phyloP scores from a whole-genome alignment of 2,113 vertebrate genomes.

The Brachyistius frenatus region DNA sequence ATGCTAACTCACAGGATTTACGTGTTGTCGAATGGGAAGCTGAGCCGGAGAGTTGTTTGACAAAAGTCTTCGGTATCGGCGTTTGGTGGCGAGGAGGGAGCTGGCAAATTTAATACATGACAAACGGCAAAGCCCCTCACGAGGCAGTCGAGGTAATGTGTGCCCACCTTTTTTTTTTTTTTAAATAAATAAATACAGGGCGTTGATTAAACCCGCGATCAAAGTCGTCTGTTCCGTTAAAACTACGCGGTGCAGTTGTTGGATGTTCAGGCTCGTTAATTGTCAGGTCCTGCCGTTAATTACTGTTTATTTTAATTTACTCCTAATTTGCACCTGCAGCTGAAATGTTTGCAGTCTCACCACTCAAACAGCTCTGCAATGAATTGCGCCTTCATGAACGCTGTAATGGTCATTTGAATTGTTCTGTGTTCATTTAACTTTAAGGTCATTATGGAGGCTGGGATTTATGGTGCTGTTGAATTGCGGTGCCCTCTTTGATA shows the following conservation, averaged over 20 bases:
- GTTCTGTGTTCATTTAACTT: not conserved
- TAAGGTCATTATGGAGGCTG: not conserved
- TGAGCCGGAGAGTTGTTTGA: not conserved
- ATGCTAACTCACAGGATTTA: not conserved
- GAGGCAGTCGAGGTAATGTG: not conserved
- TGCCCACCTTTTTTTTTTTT: slow-evolving; percentile 1
- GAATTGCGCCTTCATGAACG: not conserved
- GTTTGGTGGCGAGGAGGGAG: not conserved
- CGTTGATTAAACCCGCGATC: not conserved
- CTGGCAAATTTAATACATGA: not conserved
- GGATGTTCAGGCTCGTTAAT: too few species aligned
- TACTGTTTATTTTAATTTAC: too few species aligned
- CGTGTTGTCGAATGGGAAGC: not conserved
- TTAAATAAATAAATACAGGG: not conserved
- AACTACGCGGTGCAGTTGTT: too few species aligned
- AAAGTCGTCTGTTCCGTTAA: too few species aligned
- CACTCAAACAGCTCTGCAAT: not conserved
- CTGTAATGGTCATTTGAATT: not conserved
- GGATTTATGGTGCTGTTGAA: not conserved
- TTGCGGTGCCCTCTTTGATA: not conserved
- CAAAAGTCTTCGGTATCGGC: not conserved
- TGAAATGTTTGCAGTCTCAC: too few species aligned
- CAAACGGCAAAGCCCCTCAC: not conserved
- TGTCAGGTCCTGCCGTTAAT: too few species aligned
- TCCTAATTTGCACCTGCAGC: too few species aligned